These are phyloP conservation scores for Ochropleura leucogaster DNA, from an alignment of 2,888 invertebrate species.

Conservation along the genomic window DNA sequence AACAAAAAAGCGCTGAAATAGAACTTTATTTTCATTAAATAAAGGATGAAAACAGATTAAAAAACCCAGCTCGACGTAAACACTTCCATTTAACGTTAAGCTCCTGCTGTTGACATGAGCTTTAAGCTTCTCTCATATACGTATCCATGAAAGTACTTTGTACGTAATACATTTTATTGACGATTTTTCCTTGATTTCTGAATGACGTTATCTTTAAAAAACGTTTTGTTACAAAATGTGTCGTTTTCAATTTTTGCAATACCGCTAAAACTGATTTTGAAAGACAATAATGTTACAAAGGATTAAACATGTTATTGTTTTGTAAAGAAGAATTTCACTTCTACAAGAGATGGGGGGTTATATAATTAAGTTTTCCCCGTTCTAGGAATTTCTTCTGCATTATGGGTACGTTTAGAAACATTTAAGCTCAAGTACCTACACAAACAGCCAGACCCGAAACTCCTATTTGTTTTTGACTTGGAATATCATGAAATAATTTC, in stretches of 20 bases:
- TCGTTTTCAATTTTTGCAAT: not conserved
- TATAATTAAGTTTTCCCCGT: no score
- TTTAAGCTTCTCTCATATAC: slow-evolving; percentile 20
- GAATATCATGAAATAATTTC: no score
- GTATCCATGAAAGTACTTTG: not conserved
- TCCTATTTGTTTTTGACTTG: no score
- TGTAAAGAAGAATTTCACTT: no score
- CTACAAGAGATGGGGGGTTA: no score
- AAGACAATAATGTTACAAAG: not conserved
- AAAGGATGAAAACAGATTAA: slow-evolving; percentile 41
- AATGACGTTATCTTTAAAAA: not conserved
- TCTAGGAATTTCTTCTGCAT: no score
- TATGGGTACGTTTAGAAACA: no score
- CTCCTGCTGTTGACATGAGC: slow-evolving; percentile 41
- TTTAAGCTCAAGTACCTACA: no score
- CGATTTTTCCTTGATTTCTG: not conserved
- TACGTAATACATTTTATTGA: not conserved
- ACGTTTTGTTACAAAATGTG: not conserved
- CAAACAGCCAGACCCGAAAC: no score
- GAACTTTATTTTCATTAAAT: slow-evolving; percentile 30
- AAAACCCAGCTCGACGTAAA: slow-evolving; percentile 36
- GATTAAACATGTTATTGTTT: not conserved
- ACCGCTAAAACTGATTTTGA: not conserved
- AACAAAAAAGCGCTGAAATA: slow-evolving; percentile 15
- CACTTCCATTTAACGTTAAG: slow-evolving; percentile 31